These are phyloP conservation scores for Entomyzon cyanotis DNA, from an alignment of 2,113 vertebrate species.

Conservation along the genomic window DNA sequence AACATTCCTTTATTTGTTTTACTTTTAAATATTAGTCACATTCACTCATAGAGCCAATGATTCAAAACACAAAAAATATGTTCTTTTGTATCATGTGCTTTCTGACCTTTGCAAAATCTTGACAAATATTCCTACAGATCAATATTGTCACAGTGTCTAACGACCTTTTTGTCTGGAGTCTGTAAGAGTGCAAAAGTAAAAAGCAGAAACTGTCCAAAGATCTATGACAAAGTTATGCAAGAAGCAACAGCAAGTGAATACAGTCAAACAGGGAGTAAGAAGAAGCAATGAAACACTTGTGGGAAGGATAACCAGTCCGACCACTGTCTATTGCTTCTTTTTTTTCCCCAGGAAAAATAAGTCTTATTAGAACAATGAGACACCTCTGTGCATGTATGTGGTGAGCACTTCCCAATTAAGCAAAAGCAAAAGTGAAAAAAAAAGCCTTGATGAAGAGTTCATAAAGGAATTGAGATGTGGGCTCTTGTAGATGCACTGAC, in stretches of 20 bases:
- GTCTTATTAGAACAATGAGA: background rate
- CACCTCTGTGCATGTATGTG: background rate
- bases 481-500: background rate
- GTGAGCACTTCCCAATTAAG: background rate
- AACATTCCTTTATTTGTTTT: background rate
- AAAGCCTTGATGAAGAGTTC: background rate
- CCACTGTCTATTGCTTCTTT: background rate
- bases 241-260: background rate
- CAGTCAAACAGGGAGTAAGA: background rate
- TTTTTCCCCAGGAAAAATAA: background rate
- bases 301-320: background rate
- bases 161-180: background rate
- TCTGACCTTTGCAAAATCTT: conserved; percentile 34
- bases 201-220: background rate
- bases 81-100: background rate
- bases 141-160: background rate
- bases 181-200: background rate
- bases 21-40: background rate
- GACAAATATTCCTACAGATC: background rate
- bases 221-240: background rate
- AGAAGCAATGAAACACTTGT: background rate
- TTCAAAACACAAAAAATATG: background rate
- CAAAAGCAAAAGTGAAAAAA: background rate
- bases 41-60: background rate
- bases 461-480: background rate